Evolutionary conservation across 2,113 vertebrate genomes (phyloP).

Genomic region (Tachuris rubrigastra): DNA sequence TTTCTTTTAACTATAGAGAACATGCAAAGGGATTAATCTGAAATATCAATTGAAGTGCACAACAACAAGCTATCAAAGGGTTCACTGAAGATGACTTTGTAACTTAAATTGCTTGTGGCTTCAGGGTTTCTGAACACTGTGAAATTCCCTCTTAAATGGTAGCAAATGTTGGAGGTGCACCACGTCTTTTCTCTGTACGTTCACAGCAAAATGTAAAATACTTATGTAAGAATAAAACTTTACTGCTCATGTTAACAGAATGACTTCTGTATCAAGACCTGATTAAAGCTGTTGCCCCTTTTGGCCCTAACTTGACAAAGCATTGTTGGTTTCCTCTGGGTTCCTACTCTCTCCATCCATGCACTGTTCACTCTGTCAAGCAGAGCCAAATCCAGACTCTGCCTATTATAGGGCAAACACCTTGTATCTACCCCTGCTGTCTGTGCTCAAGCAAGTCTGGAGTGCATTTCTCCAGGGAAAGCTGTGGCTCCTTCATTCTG

Average conservation of each 20-base stretch:
- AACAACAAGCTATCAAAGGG: not conserved
- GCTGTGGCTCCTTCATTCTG: not conserved
- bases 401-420: not conserved
- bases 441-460: not conserved
- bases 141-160: not conserved
- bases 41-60: not conserved
- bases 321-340: not conserved
- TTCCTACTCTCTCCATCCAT: not conserved
- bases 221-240: not conserved
- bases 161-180: not conserved
- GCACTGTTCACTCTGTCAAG: not conserved
- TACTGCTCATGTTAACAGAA: not conserved
- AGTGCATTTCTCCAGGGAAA: not conserved
- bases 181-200: not conserved
- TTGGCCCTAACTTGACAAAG: not conserved
- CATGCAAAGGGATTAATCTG: not conserved
- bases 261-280: not conserved
- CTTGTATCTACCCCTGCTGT: not conserved
- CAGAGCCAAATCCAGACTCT: not conserved
- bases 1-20: constrained; percentile 10
- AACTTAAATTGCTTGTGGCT: not conserved
- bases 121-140: not conserved
- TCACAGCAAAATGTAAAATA: not conserved
- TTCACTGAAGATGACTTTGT: not conserved
- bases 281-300: not conserved